phyloP scores from a whole-genome alignment of 1,140 invertebrate genomes.

The Bacillus rossius region DNA sequence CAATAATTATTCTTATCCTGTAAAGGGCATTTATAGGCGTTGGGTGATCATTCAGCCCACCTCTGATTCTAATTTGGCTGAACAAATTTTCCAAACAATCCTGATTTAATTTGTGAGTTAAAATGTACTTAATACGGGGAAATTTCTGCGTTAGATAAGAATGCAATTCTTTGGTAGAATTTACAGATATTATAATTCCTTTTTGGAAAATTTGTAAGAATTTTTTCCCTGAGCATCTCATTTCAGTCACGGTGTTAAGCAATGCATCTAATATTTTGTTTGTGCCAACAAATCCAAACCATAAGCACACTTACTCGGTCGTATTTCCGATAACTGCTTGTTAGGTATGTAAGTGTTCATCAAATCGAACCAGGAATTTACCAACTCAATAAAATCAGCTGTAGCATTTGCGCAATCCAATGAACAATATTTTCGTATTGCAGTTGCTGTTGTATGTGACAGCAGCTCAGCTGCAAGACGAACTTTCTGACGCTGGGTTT shows the following conservation, averaged over 20 bases:
- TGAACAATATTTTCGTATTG: constrained; percentile 12
- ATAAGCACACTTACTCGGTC: constrained; percentile 11
- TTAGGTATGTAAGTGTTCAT: constrained; percentile 15
- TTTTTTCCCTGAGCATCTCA: constrained; percentile 20
- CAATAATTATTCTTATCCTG: constrained; percentile 11
- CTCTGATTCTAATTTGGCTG: constrained; percentile 3
- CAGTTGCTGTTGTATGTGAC: constrained; percentile 20
- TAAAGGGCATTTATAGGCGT: constrained; percentile 11
- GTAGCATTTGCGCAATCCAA: constrained; percentile 7
- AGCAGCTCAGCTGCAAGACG: constrained; percentile 20
- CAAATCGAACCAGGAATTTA: constrained; percentile 22
- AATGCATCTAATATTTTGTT: constrained; percentile 13
- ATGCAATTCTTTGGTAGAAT: background rate
- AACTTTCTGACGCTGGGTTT: constrained; percentile 20
- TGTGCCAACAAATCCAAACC: constrained; percentile 15
- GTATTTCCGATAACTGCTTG: background rate
- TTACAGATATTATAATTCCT: constrained; percentile 15
- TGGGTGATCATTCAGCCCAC: constrained; percentile 8
- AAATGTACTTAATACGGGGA: background rate
- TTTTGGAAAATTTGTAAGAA: constrained; percentile 23
- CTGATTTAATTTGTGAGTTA: constrained; percentile 20
- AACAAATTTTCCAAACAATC: constrained; percentile 21
- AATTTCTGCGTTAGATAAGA: no score
- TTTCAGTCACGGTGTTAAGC: constrained; percentile 8
- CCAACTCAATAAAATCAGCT: constrained; percentile 15